Evolutionary conservation across 2,888 invertebrate species (phyloP).

Genomic region (Nomada goodeniana): DNA sequence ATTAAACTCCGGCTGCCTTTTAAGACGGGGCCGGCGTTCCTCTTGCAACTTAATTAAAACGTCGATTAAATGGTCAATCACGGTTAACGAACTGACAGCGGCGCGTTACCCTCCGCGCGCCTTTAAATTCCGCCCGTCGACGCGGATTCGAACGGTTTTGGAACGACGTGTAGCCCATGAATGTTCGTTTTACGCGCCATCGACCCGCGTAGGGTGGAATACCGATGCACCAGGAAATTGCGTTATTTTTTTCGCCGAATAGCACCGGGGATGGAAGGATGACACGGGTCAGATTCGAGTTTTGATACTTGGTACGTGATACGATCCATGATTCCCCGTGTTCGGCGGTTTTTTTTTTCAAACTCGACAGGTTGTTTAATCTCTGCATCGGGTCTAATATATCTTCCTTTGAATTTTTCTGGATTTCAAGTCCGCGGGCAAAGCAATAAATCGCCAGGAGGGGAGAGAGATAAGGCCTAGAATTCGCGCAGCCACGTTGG

Average conservation of each 20-base stretch:
- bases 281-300: neutral
- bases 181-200: slow-evolving; percentile 7
- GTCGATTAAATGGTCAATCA: slow-evolving; percentile 81
- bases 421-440: neutral
- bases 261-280: neutral
- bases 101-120: slow-evolving; percentile 21
- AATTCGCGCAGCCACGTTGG: neutral
- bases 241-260: neutral
- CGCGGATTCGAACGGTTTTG: neutral
- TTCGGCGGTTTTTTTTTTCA: neutral
- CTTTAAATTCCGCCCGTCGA: slow-evolving; percentile 21
- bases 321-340: neutral
- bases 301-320: neutral
- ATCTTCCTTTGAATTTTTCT: neutral
- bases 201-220: neutral
- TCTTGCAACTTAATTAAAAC: slow-evolving; percentile 78
- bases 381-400: neutral
- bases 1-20: slow-evolving; percentile 62
- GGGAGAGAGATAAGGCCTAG: neutral
- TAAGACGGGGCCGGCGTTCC: slow-evolving; percentile 70
- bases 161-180: too few species aligned
- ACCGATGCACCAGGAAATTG: neutral
- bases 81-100: slow-evolving; percentile 69
- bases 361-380: slow-evolving; percentile 3
- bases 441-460: slow-evolving; percentile 10